These are phyloP conservation scores for Lysandra coridon DNA, from an alignment of 2,888 invertebrate genomes.

Conservation along the genomic window DNA sequence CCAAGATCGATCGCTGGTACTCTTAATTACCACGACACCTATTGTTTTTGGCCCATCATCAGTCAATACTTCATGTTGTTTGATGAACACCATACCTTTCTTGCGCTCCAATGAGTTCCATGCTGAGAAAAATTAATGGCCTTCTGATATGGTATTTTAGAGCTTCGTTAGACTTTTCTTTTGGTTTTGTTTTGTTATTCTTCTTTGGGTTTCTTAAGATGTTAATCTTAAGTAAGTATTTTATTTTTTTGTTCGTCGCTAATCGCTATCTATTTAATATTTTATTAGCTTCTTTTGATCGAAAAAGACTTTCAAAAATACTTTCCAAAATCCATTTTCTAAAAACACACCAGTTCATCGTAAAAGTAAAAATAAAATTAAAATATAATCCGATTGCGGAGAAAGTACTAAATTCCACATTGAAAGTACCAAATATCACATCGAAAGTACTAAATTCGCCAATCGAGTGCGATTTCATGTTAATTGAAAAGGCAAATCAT, in stretches of 20 bases:
- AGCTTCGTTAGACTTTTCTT: neutral
- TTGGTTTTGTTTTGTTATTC: neutral
- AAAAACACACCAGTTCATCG: neutral
- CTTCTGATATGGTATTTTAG: neutral
- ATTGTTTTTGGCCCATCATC: slow-evolving; percentile 69
- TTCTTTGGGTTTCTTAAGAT: neutral
- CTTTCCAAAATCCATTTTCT: neutral
- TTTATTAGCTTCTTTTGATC: neutral
- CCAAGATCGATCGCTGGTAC: slow-evolving; percentile 63
- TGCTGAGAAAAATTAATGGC: slow-evolving; percentile 25
- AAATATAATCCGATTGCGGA: slow-evolving; percentile 66
- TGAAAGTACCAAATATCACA: slow-evolving; percentile 56
- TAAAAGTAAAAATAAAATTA: slow-evolving; percentile 27
- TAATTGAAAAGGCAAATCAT: slow-evolving; percentile 52
- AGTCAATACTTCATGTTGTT: slow-evolving; percentile 73
- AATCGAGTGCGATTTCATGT: slow-evolving; percentile 69
- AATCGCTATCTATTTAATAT: neutral
- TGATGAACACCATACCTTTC: slow-evolving; percentile 70
- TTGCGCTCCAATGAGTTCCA: slow-evolving; percentile 59
- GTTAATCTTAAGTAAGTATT: neutral
- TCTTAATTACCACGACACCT: slow-evolving; percentile 73
- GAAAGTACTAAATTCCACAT: slow-evolving; percentile 63
- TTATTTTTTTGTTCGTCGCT: neutral
- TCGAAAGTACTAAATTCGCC: slow-evolving; percentile 65
- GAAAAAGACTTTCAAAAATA: neutral